Evolutionary conservation across 1,140 invertebrate species (phyloP).

Genomic region (Yoshiicerus persimilis): DNA sequence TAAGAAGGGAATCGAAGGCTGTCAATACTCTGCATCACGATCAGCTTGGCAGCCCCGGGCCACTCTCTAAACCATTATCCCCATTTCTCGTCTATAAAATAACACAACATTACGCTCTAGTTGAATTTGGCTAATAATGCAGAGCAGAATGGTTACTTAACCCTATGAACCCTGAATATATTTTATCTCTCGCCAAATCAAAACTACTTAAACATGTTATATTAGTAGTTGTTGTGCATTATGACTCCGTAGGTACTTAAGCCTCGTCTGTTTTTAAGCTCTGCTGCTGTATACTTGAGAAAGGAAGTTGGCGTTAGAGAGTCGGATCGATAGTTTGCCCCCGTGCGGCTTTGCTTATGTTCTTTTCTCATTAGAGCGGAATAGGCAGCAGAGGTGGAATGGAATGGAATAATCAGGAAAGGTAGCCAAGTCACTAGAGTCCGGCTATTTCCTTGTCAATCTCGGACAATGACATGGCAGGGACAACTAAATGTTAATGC

Average conservation of each 20-base stretch:
- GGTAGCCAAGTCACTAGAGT: not conserved
- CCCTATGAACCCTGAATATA: not conserved
- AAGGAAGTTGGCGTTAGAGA: not conserved
- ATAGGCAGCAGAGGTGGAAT: not conserved
- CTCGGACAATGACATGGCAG: not conserved
- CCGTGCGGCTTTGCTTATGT: constrained; percentile 7
- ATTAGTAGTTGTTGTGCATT: too few species aligned
- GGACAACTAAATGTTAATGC: not conserved
- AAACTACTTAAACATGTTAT: too few species aligned
- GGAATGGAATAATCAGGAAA: not conserved
- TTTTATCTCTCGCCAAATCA: not conserved
- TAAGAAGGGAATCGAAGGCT: constrained; percentile 13
- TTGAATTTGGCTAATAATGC: too few species aligned
- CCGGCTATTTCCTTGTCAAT: constrained; percentile 22
- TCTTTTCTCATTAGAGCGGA: constrained; percentile 30
- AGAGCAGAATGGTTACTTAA: not conserved
- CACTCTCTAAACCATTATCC: not conserved
- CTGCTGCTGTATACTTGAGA: too few species aligned
- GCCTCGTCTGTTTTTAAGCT: too few species aligned
- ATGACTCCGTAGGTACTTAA: too few species aligned
- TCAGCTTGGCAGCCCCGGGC: not conserved
- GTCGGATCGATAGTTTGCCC: constrained; percentile 2
- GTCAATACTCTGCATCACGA: not conserved
- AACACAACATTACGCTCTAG: too few species aligned
- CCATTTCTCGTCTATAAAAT: too few species aligned